Evolutionary conservation across 2,113 vertebrate genomes (phyloP).

Genomic region (Anguilla rostrata): DNA sequence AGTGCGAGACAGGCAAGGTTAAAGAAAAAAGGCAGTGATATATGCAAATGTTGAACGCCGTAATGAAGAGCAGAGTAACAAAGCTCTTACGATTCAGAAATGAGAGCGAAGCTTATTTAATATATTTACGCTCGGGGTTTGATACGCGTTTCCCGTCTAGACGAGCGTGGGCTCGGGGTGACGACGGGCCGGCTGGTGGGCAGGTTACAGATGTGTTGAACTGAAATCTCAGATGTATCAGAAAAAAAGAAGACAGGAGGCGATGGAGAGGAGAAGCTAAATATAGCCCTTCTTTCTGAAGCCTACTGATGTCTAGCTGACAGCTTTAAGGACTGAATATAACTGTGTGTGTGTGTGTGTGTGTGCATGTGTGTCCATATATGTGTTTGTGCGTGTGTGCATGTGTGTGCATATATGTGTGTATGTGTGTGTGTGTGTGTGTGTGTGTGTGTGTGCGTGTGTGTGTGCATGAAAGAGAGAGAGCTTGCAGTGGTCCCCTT

Average conservation of each 20-base stretch:
- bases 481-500: neutral
- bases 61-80: neutral
- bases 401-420: neutral
- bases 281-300: neutral
- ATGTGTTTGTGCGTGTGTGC: neutral
- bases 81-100: neutral
- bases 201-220: neutral
- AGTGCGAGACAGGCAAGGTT: neutral
- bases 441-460: neutral
- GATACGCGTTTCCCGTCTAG: constrained; percentile 45
- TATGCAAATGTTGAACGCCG: neutral
- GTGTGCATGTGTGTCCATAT: neutral
- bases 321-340: constrained; percentile 1
- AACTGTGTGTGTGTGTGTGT: neutral
- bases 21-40: neutral
- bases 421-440: neutral
- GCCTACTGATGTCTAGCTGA: neutral
- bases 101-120: neutral
- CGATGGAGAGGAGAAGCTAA: neutral
- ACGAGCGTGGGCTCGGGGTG: constrained; percentile 16
- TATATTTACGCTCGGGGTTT: constrained; percentile 28
- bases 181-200: neutral
- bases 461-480: neutral
- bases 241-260: neutral
- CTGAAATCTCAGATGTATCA: neutral